Base-by-base conservation (phyloP, 2,113 vertebrate genomes). In the Poeciliopsis turrubarensis region DNA sequence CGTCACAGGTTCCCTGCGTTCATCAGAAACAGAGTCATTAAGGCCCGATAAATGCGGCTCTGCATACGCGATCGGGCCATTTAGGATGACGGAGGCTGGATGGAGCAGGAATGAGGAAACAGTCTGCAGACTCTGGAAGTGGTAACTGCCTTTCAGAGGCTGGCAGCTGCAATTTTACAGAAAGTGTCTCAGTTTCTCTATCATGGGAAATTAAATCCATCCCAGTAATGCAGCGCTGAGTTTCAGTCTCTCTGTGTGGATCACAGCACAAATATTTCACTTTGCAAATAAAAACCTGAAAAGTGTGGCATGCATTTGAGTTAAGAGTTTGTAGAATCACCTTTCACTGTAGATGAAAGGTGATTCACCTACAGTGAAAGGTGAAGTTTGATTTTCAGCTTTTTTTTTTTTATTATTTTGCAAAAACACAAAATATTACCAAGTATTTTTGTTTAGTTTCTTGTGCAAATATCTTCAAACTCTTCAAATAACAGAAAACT, bases 171-270 rank as follows among this genome's bases (percentile, higher is more conserved):
- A 65, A 39, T 85, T 66, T 65, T 47, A 37, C 69, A 17, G 62
- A 60, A 73, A 66, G 72, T 0, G 4, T 25, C 76, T 76, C 75
- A 31, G 75, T 83, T 76, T 73, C 65, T 25, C 31, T 29, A 29
- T 29, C 60, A 73, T 14, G n/a, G 26, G 27, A 84, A 87, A 85
- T 87, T 73, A 72, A 84, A 87, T 87, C 75, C 75, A 77, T 41
- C 69, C 32, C 3, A 63, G 78, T 80, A 63, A 37, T 2, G 69
- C 70, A 3, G 57, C 13, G 32, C 13, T 27, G 31, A 61, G 11
- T 39, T 37, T 70, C 68, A 34, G 68, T 6, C 29, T 14, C 7
- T 19, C 31, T 17, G 17, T 17, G 7, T 37, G 34, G 10, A 37
- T 17, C 67, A 19, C 79, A 73, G 62, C 65, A 72, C 39, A 41